Conservation (phyloP, 2,888 invertebrate genomes). For the Cotesia congregata region DNA sequence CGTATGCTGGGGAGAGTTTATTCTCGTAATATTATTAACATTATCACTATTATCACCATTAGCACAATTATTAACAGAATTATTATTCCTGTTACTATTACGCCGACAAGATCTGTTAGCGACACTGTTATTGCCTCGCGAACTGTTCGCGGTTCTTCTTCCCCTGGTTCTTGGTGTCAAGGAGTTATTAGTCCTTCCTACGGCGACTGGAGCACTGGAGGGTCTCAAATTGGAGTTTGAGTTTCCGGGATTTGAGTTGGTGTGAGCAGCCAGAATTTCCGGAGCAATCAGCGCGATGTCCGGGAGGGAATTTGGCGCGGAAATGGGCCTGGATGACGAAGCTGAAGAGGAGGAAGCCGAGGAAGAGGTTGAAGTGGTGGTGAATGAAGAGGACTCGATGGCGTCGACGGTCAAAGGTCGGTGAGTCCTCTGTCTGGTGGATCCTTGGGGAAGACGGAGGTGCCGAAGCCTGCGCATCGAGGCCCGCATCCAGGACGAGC, state of each 20-base stretch:
- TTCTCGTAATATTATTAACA: conserved; percentile 55
- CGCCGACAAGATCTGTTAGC: conserved; percentile 35
- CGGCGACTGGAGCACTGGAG: conserved; percentile 57
- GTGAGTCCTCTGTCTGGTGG: conserved; percentile 16
- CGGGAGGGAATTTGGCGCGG: conserved; percentile 62
- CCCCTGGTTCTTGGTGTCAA: conserved; percentile 47
- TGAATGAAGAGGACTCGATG: conserved; percentile 30
- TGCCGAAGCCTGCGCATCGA: conserved; percentile 74
- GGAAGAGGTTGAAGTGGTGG: conserved; percentile 59
- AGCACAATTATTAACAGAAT: conserved; percentile 33
- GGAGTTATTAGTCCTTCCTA: conserved; percentile 36
- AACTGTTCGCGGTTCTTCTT: conserved; percentile 34
- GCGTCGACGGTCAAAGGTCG: conserved; percentile 28
- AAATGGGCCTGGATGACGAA: conserved; percentile 46
- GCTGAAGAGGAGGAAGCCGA: conserved; percentile 66
- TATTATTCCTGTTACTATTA: conserved; percentile 23
- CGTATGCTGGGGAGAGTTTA: conserved; percentile 32
- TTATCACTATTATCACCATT: conserved; percentile 24
- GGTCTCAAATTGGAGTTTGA: conserved; percentile 54
- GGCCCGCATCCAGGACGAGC: conserved; percentile 71
- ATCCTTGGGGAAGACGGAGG: conserved; percentile 69
- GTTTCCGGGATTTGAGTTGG: conserved; percentile 62
- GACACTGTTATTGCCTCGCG: conserved; percentile 24
- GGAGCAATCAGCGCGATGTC: conserved; percentile 66
- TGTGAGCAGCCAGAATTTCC: conserved; percentile 65